phyloP scores from a whole-genome alignment of 2,113 vertebrate genomes.

The Epinephelus moara region DNA sequence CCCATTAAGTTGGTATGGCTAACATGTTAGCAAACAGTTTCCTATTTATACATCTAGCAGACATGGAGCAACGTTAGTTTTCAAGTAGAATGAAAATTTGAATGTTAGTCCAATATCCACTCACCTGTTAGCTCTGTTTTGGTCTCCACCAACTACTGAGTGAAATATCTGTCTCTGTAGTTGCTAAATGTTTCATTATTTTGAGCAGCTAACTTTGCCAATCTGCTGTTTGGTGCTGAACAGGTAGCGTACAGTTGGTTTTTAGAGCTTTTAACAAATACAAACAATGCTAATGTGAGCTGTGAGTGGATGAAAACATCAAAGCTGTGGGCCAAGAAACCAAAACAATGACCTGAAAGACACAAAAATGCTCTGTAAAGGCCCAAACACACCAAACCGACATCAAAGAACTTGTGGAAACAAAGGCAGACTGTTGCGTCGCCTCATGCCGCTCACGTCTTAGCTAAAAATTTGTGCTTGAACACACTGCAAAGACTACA shows the following conservation, averaged over 20 bases:
- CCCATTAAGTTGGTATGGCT: background rate
- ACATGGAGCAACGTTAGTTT: too few species aligned
- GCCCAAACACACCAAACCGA: too few species aligned
- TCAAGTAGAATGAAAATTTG: too few species aligned
- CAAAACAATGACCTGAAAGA: constrained; percentile 9
- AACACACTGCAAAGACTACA: too few species aligned
- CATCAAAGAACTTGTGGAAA: too few species aligned
- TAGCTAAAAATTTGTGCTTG: too few species aligned
- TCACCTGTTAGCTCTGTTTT: too few species aligned
- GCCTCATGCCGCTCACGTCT: too few species aligned
- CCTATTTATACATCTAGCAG: background rate
- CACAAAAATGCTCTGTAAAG: background rate
- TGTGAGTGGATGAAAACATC: background rate
- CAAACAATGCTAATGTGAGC: background rate
- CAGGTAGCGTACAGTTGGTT: too few species aligned
- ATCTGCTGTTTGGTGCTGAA: background rate
- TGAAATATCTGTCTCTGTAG: background rate
- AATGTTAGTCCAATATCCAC: too few species aligned
- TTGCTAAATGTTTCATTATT: background rate
- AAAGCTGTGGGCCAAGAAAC: background rate
- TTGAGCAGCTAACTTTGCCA: background rate
- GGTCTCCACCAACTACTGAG: background rate
- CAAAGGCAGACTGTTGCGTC: too few species aligned
- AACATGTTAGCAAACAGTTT: background rate
- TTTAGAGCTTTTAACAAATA: background rate